Base-by-base conservation (phyloP, 2,113 vertebrate genomes). In the Penelope pileata region DNA sequence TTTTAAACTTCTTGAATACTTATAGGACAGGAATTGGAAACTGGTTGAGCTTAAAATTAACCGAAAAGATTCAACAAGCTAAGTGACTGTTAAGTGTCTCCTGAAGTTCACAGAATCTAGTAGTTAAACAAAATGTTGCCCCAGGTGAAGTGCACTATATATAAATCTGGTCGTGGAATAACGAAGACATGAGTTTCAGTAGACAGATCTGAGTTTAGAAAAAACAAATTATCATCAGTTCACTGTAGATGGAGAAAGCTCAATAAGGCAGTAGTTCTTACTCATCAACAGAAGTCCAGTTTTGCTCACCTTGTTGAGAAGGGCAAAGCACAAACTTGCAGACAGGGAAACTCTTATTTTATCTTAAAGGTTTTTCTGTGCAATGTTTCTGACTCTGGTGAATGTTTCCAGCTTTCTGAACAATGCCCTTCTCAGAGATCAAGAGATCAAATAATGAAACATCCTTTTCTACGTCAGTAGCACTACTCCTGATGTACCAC, bases 401-500 rank as follows among this genome's bases (percentile, higher is more conserved):
- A 14, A 43, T 24, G 10, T 16, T 72, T 9, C 23, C 22, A 62
- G 36, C 14, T 87, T 27, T 70, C 40, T 58, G 34, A 42, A 12
- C 13, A 13, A 2, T 40, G 17, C 2, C 7, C 6, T 60, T 42
- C 67, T 42, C 42, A 56, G 77, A 62, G 26, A 24, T 6, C 0
- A 2, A 66, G 16, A n/a, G n/a, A n/a, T n/a, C n/a, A n/a, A n/a
- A n/a, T 11, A 34, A 73, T 0, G 4, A 76, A 68, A 16, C 21
- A 3, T 7, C 13, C 43, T 29, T 38, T 87, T 16, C 38, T 30
- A 62, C 2, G 29, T 30, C 64, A 54, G 22, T 14, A 58, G 16
- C 0, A 0, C 16, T 70, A 29, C 19, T 12, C 43, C 54, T 29
- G 26, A 54, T 17, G 5, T 34, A 32, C 6, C 0, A 0, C 9